These are phyloP conservation scores for Linhomoeus sp. DNA, from an alignment of 2,888 invertebrate species.

Conservation along the genomic window DNA sequence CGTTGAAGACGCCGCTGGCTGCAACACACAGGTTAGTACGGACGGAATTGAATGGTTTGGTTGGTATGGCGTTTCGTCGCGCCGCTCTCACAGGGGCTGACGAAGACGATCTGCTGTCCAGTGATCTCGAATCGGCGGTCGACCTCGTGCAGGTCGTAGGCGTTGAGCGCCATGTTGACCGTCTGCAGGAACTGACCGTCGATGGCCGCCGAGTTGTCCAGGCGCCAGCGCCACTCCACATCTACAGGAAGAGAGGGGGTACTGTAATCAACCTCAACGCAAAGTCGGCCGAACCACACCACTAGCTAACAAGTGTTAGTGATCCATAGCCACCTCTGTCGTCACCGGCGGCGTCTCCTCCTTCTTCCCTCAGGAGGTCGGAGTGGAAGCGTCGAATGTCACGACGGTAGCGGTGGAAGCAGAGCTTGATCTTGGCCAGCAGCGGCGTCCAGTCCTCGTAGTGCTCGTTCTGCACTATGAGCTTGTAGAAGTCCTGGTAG, in stretches of 20 bases:
- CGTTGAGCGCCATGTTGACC: constrained; percentile 35
- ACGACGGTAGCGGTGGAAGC: constrained; percentile 11
- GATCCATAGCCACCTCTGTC: no score
- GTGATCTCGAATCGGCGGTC: constrained; percentile 90
- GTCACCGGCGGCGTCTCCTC: no score
- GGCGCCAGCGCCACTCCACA: no score
- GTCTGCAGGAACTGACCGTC: constrained; percentile 97
- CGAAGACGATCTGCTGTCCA: constrained; percentile 87
- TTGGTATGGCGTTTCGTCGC: no score
- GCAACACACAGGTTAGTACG: no score
- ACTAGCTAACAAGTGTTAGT: no score
- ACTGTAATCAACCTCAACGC: no score
- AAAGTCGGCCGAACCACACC: no score
- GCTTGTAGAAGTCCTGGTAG: constrained; percentile 40
- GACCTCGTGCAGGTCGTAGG: constrained; percentile 77
- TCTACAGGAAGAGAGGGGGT: no score
- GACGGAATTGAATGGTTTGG: no score
- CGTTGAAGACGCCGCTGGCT: constrained; percentile 94
- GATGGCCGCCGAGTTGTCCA: constrained; percentile 33
- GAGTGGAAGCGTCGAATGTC: no score
- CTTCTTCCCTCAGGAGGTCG: no score
- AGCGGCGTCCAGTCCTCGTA: constrained; percentile 91
- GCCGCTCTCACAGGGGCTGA: constrained; percentile 47
- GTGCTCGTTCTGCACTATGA: constrained; percentile 90
- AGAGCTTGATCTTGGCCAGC: constrained; percentile 43